Base-by-base conservation (phyloP, 2,113 vertebrate genomes). In the Tylochromis polylepis region DNA sequence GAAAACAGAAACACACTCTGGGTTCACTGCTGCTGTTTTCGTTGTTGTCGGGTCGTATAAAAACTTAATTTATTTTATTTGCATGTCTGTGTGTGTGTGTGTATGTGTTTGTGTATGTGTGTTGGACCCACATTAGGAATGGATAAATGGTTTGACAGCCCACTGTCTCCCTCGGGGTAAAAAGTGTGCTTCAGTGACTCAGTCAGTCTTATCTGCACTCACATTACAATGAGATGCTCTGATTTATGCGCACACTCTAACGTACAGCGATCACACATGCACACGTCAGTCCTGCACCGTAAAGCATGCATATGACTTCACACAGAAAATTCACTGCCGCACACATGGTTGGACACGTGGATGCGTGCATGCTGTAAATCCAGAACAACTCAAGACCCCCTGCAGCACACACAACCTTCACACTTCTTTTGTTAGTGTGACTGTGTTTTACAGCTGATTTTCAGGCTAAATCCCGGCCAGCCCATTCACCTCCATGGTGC, bases 141-240 rank as follows among this genome's bases (percentile, higher is more conserved):
- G 70, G 56, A 72, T 85, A 85, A 83, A 59, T 85, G 81, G 72
- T 90, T 83, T 91, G 93, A 94, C 90, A 93, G 93, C 82, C 90
- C 85, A 80, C 86, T 85, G 88, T 88, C 57, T 89, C 89, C 94
- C 89, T 87, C 70, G 55, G 91, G 94, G 84, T 41, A 56, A 56
- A 82, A 49, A 67, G 77, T 70, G 53, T 60, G 85, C 60, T 89
- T 88, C 86, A 90, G 16, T 85, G 87, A 78, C 58, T 83, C 36
- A 88, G 55, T 89, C 84, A 22, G 65, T 77, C 80, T 79, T 55
- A 22, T 84, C 59, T 84, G 72, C 65, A n/a, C 43, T 83, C 46
- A 14, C 84, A 65, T 79, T 43, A 88, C 82, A 60, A 22, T 15
- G 43, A 83, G 79, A 85, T 14, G 80, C 56, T 81, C 22, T 83